phyloP scores from a whole-genome alignment of 2,888 invertebrate genomes.

The Drosophila paramelanica region DNA sequence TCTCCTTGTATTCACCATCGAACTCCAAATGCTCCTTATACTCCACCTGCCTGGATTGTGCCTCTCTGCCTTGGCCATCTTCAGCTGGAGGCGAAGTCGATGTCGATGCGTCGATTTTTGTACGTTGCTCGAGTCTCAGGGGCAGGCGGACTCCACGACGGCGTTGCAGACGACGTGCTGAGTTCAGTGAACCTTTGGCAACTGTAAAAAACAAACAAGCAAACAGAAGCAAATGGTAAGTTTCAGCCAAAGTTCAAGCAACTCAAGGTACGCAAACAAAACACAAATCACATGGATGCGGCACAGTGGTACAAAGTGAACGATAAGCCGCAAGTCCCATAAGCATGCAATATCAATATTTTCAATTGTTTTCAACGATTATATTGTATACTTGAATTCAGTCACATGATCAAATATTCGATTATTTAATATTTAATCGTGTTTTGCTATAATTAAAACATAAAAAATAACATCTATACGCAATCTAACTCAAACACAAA shows the following conservation, averaged over 20 bases:
- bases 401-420: not conserved
- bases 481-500: not conserved
- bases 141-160: slow-evolving; percentile 35
- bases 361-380: not conserved
- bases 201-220: slow-evolving; percentile 53
- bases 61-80: slow-evolving; percentile 13
- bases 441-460: no score
- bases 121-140: slow-evolving; percentile 25
- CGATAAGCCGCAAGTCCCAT: not conserved
- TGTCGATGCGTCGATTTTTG: slow-evolving; percentile 29
- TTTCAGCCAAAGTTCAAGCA: slow-evolving; percentile 9
- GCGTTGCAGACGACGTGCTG: slow-evolving; percentile 37
- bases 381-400: not conserved
- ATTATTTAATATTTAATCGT: not conserved
- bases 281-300: not conserved
- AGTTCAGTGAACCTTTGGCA: slow-evolving; percentile 63
- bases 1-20: slow-evolving; percentile 18
- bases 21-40: slow-evolving; percentile 22
- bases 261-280: slow-evolving; percentile 8
- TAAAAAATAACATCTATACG: not conserved
- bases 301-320: slow-evolving; percentile 6
- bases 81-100: slow-evolving; percentile 4
- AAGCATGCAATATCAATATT: slow-evolving; percentile 26
- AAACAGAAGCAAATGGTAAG: slow-evolving; percentile 6
- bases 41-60: slow-evolving; percentile 12